Conservation (phyloP, 2,888 invertebrate species). For the Pomacea canaliculata region DNA sequence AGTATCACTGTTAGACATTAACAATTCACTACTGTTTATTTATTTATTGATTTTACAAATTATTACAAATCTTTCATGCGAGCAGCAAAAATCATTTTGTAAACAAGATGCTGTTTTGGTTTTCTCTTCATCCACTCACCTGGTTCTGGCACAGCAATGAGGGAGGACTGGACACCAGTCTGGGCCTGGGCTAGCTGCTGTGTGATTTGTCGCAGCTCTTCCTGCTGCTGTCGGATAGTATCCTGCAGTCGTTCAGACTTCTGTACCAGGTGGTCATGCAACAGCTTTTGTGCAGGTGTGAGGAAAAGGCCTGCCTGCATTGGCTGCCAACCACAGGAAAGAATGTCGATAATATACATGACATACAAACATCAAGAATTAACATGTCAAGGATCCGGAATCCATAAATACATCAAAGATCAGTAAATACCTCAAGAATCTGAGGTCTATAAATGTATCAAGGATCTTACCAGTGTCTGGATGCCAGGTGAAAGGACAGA, state of each 20-base stretch:
- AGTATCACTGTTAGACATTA: too few species aligned
- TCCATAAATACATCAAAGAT: too few species aligned
- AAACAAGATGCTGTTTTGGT: too few species aligned
- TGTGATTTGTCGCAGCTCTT: constrained; percentile 54
- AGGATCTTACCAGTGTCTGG: not conserved
- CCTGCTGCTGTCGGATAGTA: constrained; percentile 56
- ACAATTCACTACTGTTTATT: too few species aligned
- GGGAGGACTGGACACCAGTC: not conserved
- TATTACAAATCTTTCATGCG: too few species aligned
- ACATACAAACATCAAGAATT: too few species aligned
- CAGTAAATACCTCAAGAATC: too few species aligned
- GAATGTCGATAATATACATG: not conserved
- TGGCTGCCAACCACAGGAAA: constrained; percentile 6
- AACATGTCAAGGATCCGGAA: too few species aligned
- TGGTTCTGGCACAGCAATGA: constrained; percentile 17
- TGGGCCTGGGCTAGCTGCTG: constrained; percentile 48
- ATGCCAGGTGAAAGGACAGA: not conserved
- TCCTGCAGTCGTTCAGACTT: constrained; percentile 57
- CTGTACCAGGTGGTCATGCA: constrained; percentile 55
- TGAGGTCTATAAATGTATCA: too few species aligned
- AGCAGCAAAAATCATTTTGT: too few species aligned
- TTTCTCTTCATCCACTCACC: not conserved
- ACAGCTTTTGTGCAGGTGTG: constrained; percentile 54
- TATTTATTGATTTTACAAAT: too few species aligned
- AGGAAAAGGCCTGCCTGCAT: constrained; percentile 42